A percentile compares a stretch with the other conserved stretches of the same genome.
phyloP scores from a whole-genome alignment of 2,113 vertebrate genomes.

The Onychostoma macrolepis region DNA sequence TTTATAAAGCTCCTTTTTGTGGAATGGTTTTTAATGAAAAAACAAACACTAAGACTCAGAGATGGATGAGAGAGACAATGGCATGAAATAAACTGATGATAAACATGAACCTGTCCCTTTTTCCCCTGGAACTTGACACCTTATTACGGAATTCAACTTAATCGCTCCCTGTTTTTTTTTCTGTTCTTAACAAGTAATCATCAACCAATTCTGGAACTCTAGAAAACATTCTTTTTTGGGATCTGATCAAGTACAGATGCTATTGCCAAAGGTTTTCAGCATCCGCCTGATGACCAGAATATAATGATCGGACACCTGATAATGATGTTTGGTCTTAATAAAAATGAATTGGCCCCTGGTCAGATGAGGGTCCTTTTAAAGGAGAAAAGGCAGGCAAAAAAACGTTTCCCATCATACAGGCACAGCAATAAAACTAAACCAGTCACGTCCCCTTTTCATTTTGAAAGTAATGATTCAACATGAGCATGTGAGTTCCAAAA shows the following conservation, averaged over 20 bases:
- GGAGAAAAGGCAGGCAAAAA: neutral
- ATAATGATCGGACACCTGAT: neutral
- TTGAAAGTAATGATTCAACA: neutral
- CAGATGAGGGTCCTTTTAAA: neutral
- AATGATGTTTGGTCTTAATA: slow-evolving; percentile 7
- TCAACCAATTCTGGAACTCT: neutral
- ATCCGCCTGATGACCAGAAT: neutral
- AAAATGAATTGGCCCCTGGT: neutral
- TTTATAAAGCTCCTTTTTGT: slow-evolving; percentile 5
- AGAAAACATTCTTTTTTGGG: neutral
- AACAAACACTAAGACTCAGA: neutral
- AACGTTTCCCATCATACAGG: slow-evolving; percentile 12
- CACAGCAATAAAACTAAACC: slow-evolving; percentile 11
- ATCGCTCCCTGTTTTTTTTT: neutral
- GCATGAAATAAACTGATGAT: neutral
- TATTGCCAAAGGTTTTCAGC: neutral
- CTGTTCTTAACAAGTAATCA: neutral
- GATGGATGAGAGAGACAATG: neutral
- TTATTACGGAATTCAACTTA: neutral
- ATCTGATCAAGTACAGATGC: neutral
- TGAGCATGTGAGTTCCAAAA: neutral
- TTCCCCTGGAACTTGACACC: neutral
- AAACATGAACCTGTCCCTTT: neutral
- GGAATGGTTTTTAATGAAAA: slow-evolving; percentile 13
- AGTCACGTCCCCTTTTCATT: slow-evolving; percentile 1